Base-by-base conservation (phyloP, 2,888 invertebrate genomes). In the Drosophila stalkeri region DNA sequence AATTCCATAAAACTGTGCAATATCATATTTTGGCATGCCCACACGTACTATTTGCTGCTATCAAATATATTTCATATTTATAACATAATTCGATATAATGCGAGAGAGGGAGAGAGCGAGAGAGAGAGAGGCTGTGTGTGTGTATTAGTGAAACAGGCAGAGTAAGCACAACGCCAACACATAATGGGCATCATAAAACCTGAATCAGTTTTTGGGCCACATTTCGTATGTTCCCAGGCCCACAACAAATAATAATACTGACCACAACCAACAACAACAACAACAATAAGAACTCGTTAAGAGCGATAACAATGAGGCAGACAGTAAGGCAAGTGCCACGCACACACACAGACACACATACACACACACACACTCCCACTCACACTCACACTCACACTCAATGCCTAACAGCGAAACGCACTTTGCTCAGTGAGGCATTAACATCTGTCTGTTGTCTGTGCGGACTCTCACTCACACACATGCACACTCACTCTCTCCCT, bases 11-110 rank as follows among this genome's bases (percentile, higher is more conserved):
- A 78, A 80, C 41, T 82, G 72, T 66, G 61, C 64, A 51, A 67
- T 62, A 31, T 57, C 33, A 56, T 72, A 68, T 49, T 66, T 63
- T 59, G 35, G 62, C 75, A 75, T 79, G 60, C 75, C 75, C 80
- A 81, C 84, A 86, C 82, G 77, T 81, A 72, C 79, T 67, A 72
- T 79, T 67, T 63, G 64, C 46, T 51, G 59, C 37, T 52, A 51
- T 59, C 54, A 72, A 72, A 85, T 86, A 76, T 82, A 85, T 86
- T 86, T 86, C 71, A 86, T 86, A 86, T 88, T 88, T 85, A 85
- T 85, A 89, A 85, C 85, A 85, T 85, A 85, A 85, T 85, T 89
- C 86, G 84, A 86, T 89, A 88, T 85, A 85, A 85, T 85, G 72
- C 86, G 62, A 2, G 49, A n/a, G 31, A 11, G 14, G 74, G 77